Conservation (phyloP, 2,888 invertebrate species). For the Adelognathus sp. region DNA sequence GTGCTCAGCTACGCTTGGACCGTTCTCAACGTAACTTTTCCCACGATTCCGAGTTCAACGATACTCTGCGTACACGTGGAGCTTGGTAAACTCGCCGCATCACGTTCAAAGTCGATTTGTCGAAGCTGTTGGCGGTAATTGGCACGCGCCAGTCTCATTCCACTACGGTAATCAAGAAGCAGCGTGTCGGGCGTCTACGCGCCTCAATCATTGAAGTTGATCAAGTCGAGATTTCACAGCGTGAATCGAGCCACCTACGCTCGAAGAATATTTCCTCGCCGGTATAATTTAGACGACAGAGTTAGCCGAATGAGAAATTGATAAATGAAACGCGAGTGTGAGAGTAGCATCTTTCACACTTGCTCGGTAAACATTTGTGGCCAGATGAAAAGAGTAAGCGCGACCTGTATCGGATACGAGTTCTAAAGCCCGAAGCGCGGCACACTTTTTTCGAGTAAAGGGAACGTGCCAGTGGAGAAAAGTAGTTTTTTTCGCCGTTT, state of each 20-base stretch:
- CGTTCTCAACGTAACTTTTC: neutral
- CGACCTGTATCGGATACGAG: no score
- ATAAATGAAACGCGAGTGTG: no score
- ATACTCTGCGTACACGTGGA: neutral
- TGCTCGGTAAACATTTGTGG: no score
- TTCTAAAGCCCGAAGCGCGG: no score
- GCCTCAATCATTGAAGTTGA: neutral
- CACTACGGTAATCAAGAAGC: neutral
- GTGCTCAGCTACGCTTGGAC: no score
- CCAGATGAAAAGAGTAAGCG: no score
- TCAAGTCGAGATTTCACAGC: neutral
- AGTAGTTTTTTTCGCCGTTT: no score
- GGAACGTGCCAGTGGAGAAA: no score
- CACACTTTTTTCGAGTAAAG: no score
- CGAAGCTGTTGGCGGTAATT: neutral
- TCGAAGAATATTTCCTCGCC: neutral
- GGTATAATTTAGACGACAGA: no score
- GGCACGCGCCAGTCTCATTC: neutral
- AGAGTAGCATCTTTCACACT: no score
- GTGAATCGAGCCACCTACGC: neutral
- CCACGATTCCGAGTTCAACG: neutral
- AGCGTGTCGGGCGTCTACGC: neutral
- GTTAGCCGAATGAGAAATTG: no score
- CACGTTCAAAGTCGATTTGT: neutral
- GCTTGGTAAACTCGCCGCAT: neutral